Evolutionary conservation across 2,888 invertebrate genomes (phyloP).

Genomic region (Electrophaes corylata): DNA sequence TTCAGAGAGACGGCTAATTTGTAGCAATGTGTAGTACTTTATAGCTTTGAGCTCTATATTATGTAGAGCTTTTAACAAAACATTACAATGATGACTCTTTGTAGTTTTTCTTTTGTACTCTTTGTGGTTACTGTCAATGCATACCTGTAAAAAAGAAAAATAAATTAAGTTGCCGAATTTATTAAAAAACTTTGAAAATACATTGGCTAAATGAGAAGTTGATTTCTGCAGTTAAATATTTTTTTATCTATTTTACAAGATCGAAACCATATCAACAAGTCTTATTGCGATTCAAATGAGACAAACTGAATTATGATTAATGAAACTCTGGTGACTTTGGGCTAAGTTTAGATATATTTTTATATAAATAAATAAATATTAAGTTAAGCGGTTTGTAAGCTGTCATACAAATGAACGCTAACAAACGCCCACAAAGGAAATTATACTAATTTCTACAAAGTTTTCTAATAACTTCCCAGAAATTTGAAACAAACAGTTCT

Average conservation of each 20-base stretch:
- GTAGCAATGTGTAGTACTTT: slow-evolving; percentile 39
- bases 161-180: slow-evolving; percentile 8
- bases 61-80: slow-evolving; percentile 1
- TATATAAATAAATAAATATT: too few species aligned
- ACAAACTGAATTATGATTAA: too few species aligned
- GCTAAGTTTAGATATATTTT: too few species aligned
- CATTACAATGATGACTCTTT: slow-evolving; percentile 20
- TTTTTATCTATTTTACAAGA: too few species aligned
- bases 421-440: background rate
- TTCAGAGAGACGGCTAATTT: slow-evolving; percentile 45
- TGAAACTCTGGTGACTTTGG: too few species aligned
- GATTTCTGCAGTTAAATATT: too few species aligned
- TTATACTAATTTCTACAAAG: slow-evolving; percentile 3
- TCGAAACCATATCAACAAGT: too few species aligned
- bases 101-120: too few species aligned
- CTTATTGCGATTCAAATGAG: too few species aligned
- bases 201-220: too few species aligned
- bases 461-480: slow-evolving; percentile 14
- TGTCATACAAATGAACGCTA: too few species aligned
- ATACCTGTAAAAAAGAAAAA: slow-evolving; percentile 36
- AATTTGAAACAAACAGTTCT: slow-evolving; percentile 7
- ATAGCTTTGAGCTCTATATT: slow-evolving; percentile 34
- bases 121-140: slow-evolving; percentile 3
- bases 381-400: too few species aligned
- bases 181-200: background rate